phyloP scores from a whole-genome alignment of 1,140 invertebrate genomes.

The Drosophila busckii region DNA sequence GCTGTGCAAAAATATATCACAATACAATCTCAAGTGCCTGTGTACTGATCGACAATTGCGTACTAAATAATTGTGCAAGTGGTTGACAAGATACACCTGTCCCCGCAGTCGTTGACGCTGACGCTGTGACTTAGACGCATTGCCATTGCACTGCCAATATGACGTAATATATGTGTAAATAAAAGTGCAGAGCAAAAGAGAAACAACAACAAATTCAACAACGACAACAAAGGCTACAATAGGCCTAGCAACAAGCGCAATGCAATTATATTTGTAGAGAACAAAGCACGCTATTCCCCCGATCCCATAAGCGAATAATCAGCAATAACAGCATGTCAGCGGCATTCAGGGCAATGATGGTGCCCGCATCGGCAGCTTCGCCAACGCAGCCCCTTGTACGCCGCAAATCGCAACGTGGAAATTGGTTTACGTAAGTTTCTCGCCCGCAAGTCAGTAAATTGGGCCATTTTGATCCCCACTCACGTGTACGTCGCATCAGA shows the following conservation, averaged over 20 bases:
- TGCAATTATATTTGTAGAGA: slow-evolving; percentile 49
- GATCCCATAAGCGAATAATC: not conserved
- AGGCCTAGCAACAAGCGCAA: slow-evolving; percentile 32
- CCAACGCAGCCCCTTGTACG: slow-evolving; percentile 41
- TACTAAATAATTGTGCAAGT: slow-evolving; percentile 55
- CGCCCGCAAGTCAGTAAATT: slow-evolving; percentile 17
- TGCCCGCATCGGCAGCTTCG: slow-evolving; percentile 15
- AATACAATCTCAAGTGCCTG: too few species aligned
- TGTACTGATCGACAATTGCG: slow-evolving; percentile 40
- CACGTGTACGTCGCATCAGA: slow-evolving; percentile 27
- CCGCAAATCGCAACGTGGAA: slow-evolving; percentile 73
- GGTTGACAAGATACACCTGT: slow-evolving; percentile 46
- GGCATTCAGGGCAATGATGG: slow-evolving; percentile 14
- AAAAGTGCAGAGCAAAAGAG: too few species aligned
- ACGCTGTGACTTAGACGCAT: slow-evolving; percentile 1
- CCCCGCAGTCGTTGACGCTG: slow-evolving; percentile 9
- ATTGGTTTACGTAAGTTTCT: slow-evolving; percentile 78
- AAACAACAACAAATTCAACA: slow-evolving; percentile 14
- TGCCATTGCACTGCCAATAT: slow-evolving; percentile 47
- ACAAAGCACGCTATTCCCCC: slow-evolving; percentile 1
- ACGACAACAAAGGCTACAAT: slow-evolving; percentile 8
- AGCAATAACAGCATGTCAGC: slow-evolving; percentile 41
- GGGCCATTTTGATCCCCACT: slow-evolving; percentile 13
- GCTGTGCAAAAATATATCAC: too few species aligned
- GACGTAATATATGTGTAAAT: slow-evolving; percentile 61